Evolutionary conservation across 1,140 invertebrate genomes (phyloP).

Genomic region (Drosophila aff.): DNA sequence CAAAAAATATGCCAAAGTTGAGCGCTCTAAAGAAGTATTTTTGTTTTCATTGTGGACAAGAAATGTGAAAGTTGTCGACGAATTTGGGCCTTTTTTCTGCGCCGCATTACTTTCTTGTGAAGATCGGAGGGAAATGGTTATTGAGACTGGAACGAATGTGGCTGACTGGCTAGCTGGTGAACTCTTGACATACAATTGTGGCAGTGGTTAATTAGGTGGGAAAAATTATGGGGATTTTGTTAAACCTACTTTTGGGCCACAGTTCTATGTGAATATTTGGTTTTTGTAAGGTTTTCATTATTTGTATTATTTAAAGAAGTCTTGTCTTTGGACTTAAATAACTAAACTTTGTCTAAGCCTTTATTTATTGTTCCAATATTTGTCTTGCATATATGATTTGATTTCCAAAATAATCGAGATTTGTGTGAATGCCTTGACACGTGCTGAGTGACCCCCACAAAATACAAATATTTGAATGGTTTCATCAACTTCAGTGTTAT

Average conservation of each 20-base stretch:
- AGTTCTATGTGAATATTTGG: no score
- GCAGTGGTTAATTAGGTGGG: constrained; percentile 30
- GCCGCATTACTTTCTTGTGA: constrained; percentile 32
- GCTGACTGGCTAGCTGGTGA: constrained; percentile 1
- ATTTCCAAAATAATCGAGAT: constrained; percentile 4
- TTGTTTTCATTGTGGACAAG: constrained; percentile 39
- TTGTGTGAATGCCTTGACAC: background rate
- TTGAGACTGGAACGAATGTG: constrained; percentile 42
- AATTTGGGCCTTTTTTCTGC: constrained; percentile 17
- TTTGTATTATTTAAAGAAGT: background rate
- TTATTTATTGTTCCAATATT: constrained; percentile 8
- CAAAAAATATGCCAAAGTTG: constrained; percentile 62
- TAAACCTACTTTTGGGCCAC: no score
- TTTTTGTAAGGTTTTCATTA: no score
- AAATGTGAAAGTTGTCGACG: constrained; percentile 64
- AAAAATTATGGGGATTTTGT: constrained; percentile 5
- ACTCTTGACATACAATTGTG: constrained; percentile 53
- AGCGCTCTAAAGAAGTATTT: constrained; percentile 46
- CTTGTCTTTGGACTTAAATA: background rate
- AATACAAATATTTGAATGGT: constrained; percentile 2
- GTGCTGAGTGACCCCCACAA: background rate
- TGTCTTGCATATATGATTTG: background rate
- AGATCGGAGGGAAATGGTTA: constrained; percentile 32
- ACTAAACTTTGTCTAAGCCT: background rate
- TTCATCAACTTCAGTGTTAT: background rate